These are phyloP conservation scores for Reinhardtius hippoglossoides DNA, from an alignment of 2,113 vertebrate species.

Conservation along the genomic window DNA sequence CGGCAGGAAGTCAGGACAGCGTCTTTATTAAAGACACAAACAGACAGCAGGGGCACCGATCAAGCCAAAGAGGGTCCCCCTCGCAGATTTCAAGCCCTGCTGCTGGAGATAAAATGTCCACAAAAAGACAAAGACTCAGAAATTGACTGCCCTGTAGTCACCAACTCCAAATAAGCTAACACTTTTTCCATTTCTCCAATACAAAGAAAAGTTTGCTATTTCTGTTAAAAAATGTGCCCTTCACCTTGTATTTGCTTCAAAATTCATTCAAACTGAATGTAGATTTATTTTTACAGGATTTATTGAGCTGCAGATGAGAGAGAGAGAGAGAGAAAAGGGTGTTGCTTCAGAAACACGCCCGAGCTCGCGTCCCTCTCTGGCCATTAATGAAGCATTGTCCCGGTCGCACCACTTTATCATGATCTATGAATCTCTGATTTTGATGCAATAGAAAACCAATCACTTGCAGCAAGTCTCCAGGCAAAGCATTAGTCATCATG, in stretches of 20 bases:
- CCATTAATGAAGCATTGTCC: constrained; percentile 82
- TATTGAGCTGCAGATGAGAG: constrained; percentile 57
- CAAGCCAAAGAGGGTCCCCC: constrained; percentile 26
- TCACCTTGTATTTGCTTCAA: constrained; percentile 42
- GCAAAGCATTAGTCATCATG: constrained; percentile 86
- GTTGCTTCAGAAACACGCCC: constrained; percentile 53
- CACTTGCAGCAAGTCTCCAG: constrained; percentile 81
- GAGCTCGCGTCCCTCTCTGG: constrained; percentile 55
- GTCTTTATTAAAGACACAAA: constrained; percentile 64
- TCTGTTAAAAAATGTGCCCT: constrained; percentile 26
- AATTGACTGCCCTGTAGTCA: background rate
- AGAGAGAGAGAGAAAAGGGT: constrained; percentile 7
- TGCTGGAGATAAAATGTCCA: constrained; percentile 35
- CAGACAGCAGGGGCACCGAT: constrained; percentile 39
- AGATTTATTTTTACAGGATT: constrained; percentile 27
- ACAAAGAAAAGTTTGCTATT: constrained; percentile 43
- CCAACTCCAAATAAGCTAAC: constrained; percentile 3
- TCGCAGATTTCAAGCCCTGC: constrained; percentile 28
- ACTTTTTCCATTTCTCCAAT: background rate
- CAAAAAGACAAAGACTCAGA: constrained; percentile 20
- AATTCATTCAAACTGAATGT: constrained; percentile 33
- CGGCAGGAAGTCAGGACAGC: constrained; percentile 41
- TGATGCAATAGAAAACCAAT: constrained; percentile 87
- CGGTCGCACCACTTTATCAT: constrained; percentile 80
- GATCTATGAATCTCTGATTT: constrained; percentile 87